phyloP scores from a whole-genome alignment of 2,113 vertebrate genomes.

The Lepus timidus region DNA sequence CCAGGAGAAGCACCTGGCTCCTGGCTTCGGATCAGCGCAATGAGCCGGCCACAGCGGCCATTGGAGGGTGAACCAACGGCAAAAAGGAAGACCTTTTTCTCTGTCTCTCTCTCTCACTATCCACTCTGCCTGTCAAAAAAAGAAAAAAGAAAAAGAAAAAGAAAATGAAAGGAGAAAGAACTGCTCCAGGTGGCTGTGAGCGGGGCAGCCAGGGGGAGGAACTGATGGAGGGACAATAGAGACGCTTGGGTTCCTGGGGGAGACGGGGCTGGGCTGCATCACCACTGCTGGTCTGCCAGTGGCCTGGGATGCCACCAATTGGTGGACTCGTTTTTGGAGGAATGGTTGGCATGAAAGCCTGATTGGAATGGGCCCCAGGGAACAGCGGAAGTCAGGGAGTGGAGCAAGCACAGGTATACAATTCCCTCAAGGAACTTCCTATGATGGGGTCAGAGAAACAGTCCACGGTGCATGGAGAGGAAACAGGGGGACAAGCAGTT shows the following conservation, averaged over 20 bases:
- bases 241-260: too few species aligned
- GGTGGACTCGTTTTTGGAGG: background rate
- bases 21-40: too few species aligned
- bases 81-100: too few species aligned
- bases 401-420: background rate
- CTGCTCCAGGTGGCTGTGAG: background rate
- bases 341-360: background rate
- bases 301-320: too few species aligned
- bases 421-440: background rate
- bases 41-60: too few species aligned
- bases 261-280: rapidly evolving
- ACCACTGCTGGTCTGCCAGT: background rate
- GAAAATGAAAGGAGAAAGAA: background rate
- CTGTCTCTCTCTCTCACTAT: too few species aligned
- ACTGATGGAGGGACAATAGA: background rate
- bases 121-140: too few species aligned
- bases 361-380: background rate
- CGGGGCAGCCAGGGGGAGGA: background rate
- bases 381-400: background rate
- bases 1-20: too few species aligned
- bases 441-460: background rate
- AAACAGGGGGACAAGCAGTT: background rate
- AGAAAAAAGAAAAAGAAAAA: too few species aligned
- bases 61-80: too few species aligned
- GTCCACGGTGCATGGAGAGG: background rate